A percentile compares a stretch with the other conserved stretches of the same genome.
Conservation (phyloP, 2,888 invertebrate genomes). For the Lymantria dispar region DNA sequence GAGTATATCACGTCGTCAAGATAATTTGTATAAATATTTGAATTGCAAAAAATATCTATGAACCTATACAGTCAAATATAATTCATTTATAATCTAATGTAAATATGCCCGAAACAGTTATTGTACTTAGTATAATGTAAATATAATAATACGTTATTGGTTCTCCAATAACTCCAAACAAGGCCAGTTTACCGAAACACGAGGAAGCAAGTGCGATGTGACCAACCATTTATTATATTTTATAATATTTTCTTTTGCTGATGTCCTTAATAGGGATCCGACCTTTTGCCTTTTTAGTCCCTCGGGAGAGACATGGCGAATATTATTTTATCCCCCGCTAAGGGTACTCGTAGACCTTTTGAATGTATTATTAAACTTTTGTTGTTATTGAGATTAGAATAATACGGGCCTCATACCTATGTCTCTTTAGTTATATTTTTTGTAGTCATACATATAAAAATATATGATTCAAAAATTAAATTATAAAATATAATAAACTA, state of each 20-base stretch:
- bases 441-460: neutral
- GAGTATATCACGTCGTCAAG: too few relatives aligned
- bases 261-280: slow-evolving; percentile 62
- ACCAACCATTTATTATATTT: slow-evolving; percentile 48
- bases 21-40: too few relatives aligned
- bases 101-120: neutral
- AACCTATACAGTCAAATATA: too few relatives aligned
- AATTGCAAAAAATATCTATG: too few relatives aligned
- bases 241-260: slow-evolving; percentile 56
- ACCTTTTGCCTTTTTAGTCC: slow-evolving; percentile 68
- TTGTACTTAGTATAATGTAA: slow-evolving; percentile 8
- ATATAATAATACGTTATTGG: slow-evolving; percentile 23
- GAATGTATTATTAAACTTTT: slow-evolving; percentile 69
- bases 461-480: too few relatives aligned
- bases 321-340: slow-evolving; percentile 62
- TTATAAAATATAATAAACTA: too few relatives aligned
- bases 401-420: slow-evolving; percentile 47
- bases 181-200: slow-evolving; percentile 25
- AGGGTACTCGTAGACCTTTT: slow-evolving; percentile 58
- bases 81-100: too few relatives aligned
- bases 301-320: slow-evolving; percentile 56
- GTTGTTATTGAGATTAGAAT: slow-evolving; percentile 64
- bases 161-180: slow-evolving; percentile 27
- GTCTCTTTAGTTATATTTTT: slow-evolving; percentile 32
- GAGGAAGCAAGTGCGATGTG: slow-evolving; percentile 27